Evolutionary conservation across 2,113 vertebrate species (phyloP).

Genomic region (Pogonocichla stellata): DNA sequence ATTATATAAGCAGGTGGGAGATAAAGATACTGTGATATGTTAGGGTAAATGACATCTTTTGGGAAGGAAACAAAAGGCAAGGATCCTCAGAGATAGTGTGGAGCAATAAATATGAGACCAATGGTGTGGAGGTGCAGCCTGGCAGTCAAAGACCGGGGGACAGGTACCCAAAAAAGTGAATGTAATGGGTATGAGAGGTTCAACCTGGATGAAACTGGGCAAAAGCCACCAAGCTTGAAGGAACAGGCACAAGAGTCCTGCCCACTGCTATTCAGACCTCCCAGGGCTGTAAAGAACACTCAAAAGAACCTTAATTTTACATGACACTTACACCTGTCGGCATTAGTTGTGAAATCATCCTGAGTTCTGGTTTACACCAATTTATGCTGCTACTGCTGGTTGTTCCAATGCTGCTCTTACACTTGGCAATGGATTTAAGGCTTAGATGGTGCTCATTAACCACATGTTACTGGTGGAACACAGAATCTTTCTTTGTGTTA

Average conservation of each 20-base stretch:
- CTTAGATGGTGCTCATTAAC: not conserved
- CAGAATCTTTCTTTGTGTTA: not conserved
- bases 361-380: not conserved
- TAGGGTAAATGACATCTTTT: not conserved
- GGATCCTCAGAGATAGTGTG: not conserved
- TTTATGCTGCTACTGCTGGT: not conserved
- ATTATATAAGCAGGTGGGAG: not conserved
- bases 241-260: not conserved
- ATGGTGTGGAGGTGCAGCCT: not conserved
- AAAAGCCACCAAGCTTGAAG: not conserved
- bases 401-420: not conserved
- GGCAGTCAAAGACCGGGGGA: not conserved
- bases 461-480: not conserved
- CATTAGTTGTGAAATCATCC: not conserved
- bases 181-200: accelerated
- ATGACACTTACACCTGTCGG: not conserved
- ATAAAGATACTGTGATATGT: not conserved
- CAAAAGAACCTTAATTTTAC: not conserved
- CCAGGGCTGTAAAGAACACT: not conserved
- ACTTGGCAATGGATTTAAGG: not conserved
- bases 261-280: accelerated
- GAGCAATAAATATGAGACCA: not conserved
- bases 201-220: not conserved
- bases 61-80: not conserved
- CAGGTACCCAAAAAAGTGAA: not conserved